Evolutionary conservation across 2,888 invertebrate species (phyloP).

Genomic region (Esperia sulphurella): DNA sequence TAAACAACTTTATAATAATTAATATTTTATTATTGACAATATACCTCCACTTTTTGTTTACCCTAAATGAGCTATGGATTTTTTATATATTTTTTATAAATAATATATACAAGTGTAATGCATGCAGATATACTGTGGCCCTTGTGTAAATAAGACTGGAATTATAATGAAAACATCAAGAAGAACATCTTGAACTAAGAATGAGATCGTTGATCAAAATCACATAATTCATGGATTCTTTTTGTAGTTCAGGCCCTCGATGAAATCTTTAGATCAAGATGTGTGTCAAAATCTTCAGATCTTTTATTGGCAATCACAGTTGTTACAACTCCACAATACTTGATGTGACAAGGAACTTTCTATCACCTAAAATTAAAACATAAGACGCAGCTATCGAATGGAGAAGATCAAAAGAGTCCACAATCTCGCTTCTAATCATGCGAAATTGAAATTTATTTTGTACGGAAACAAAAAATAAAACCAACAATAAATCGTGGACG

Average conservation of each 20-base stretch:
- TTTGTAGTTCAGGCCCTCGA: neutral
- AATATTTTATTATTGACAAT: too few relatives aligned
- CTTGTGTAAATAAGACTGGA: neutral
- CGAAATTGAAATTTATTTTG: constrained; percentile 39
- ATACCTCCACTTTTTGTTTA: too few relatives aligned
- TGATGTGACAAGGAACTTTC: constrained; percentile 9
- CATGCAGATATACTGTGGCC: neutral
- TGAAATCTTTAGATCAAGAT: neutral
- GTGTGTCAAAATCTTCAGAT: neutral
- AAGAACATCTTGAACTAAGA: neutral
- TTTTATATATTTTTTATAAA: too few relatives aligned
- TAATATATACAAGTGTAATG: too few relatives aligned
- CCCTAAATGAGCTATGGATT: too few relatives aligned
- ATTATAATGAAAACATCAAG: neutral
- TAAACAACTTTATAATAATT: too few relatives aligned
- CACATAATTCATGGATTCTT: too few relatives aligned
- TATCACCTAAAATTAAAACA: constrained; percentile 16
- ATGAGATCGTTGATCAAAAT: too few relatives aligned
- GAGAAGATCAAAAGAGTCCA: constrained; percentile 24
- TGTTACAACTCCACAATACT: neutral
- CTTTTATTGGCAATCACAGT: neutral
- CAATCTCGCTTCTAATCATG: constrained; percentile 6
- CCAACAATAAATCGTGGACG: constrained; percentile 57
- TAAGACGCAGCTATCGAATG: constrained; percentile 18
- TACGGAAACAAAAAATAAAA: constrained; percentile 68